phyloP scores from a whole-genome alignment of 2,888 invertebrate genomes.

The Pollenia griseotomentosa region DNA sequence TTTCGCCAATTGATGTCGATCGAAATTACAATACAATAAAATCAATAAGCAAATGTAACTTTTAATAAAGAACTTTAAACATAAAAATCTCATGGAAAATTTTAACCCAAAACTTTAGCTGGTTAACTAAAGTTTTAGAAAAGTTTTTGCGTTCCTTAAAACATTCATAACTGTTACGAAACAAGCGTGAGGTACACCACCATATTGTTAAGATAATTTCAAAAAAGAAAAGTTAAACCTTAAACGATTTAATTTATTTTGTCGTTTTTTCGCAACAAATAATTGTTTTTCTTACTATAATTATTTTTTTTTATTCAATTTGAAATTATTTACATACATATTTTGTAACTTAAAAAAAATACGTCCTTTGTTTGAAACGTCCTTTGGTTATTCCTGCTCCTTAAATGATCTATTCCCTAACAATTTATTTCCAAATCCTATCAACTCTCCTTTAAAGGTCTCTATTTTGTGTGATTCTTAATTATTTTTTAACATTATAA shows the following conservation, averaged over 20 bases:
- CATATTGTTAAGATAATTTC: conserved; percentile 29
- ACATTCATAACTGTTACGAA: too few species aligned
- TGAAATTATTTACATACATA: conserved; percentile 9
- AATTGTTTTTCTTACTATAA: background rate
- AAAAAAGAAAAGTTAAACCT: conserved; percentile 10
- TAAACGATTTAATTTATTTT: conserved; percentile 2
- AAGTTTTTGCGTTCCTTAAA: too few species aligned
- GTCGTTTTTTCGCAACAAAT: background rate
- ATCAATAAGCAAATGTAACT: too few species aligned
- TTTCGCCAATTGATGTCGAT: too few species aligned
- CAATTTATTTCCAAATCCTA: conserved; percentile 20
- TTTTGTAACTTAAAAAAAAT: background rate
- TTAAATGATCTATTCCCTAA: conserved; percentile 20
- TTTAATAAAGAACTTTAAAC: too few species aligned
- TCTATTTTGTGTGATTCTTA: conserved; percentile 66
- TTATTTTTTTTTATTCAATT: background rate
- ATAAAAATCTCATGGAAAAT: background rate
- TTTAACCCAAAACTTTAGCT: conserved; percentile 67
- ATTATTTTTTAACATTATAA: conserved; percentile 41
- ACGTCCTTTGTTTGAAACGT: conserved; percentile 44
- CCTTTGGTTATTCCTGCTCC: conserved; percentile 43
- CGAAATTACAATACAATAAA: too few species aligned
- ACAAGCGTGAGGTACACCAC: background rate
- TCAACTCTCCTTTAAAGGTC: conserved; percentile 53
- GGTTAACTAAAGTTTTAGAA: conserved; percentile 67